A percentile compares a stretch with the other conserved stretches of the same genome.
Evolutionary conservation across 2,113 vertebrate species (phyloP).

Genomic region (Ophiodon elongatus): DNA sequence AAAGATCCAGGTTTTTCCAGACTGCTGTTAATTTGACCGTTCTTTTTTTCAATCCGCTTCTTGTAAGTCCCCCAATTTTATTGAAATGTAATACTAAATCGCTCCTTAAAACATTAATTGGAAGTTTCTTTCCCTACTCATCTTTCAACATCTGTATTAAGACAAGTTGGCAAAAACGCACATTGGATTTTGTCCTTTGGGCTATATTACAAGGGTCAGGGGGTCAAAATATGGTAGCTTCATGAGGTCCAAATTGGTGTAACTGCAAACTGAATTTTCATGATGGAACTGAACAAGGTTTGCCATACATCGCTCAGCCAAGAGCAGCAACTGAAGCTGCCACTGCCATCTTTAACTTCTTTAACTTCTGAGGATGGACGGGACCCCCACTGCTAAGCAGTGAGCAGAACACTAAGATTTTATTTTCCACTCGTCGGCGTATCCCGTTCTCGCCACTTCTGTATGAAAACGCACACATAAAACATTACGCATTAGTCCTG

Average conservation of each 20-base stretch:
- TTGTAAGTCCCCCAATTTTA: not conserved
- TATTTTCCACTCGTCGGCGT: conserved; percentile 68
- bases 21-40: not conserved
- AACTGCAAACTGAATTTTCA: conserved; percentile 45
- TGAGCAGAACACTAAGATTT: conserved; percentile 50
- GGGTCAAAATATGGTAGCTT: conserved; percentile 10
- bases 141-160: conserved; percentile 12
- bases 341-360: conserved; percentile 55
- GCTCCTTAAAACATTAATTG: conserved; percentile 11
- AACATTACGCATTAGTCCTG: conserved; percentile 54
- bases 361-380: conserved; percentile 50
- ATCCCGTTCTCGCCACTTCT: conserved; percentile 46
- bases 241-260: conserved; percentile 40
- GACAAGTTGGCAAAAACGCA: not conserved
- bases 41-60: not conserved
- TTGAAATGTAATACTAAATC: not conserved
- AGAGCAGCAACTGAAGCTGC: conserved; percentile 60
- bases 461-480: conserved; percentile 58
- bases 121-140: not conserved
- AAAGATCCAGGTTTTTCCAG: conserved; percentile 15
- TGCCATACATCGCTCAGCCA: conserved; percentile 39
- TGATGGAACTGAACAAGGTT: conserved; percentile 48
- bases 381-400: conserved; percentile 59
- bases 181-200: not conserved
- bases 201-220: conserved; percentile 17